Conservation (phyloP, 35 echinoderm and acorn worm genomes). For the Ophioderma brevispina region DNA sequence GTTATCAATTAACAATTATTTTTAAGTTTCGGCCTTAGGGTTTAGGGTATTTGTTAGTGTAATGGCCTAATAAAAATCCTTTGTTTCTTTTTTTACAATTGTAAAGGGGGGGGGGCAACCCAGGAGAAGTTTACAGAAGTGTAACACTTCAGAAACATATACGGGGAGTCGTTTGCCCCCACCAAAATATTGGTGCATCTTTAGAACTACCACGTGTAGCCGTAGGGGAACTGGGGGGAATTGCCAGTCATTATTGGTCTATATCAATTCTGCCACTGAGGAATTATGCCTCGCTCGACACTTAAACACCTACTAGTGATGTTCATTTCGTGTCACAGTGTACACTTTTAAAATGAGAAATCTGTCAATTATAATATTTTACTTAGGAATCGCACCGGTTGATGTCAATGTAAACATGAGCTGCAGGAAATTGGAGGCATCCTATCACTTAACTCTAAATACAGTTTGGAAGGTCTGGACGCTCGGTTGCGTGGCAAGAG, state of each 20-base stretch:
- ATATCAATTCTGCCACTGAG: neutral
- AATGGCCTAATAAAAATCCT: neutral
- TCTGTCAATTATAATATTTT: neutral
- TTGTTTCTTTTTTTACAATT: neutral
- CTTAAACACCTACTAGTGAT: neutral
- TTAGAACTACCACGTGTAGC: neutral
- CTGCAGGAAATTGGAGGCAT: neutral
- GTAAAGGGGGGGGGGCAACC: neutral
- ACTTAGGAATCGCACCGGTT: neutral
- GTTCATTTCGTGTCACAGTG: neutral
- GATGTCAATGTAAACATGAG: neutral
- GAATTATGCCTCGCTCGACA: neutral
- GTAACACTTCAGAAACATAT: conserved; percentile 71
- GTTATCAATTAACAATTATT: conserved; percentile 1
- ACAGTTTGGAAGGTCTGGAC: neutral
- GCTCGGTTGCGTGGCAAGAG: neutral
- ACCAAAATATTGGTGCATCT: conserved; percentile 73
- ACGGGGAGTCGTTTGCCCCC: conserved; percentile 13
- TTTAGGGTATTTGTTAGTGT: too few relatives aligned
- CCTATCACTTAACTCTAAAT: neutral
- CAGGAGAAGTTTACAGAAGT: conserved; percentile 12
- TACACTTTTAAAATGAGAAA: neutral
- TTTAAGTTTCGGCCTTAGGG: neutral
- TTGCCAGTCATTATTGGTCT: neutral
- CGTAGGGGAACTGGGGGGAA: neutral